Conservation (phyloP, 2,888 invertebrate species). For the Cantharis lateralis region DNA sequence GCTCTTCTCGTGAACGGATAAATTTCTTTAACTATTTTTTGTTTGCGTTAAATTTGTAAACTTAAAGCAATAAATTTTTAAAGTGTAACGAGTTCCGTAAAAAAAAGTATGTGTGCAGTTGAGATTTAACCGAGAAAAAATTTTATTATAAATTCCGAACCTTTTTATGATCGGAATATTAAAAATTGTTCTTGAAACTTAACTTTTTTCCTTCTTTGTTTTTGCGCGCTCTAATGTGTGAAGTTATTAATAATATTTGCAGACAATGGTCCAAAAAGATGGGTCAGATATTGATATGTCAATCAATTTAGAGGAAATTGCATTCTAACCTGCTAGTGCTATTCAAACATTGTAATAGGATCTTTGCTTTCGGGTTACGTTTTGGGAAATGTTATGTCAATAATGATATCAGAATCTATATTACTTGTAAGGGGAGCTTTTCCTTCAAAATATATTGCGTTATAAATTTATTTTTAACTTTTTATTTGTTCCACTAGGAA, state of each 20-base stretch:
- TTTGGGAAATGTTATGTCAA: constrained; percentile 2
- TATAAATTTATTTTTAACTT: neutral
- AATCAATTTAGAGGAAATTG: constrained; percentile 3
- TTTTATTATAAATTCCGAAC: neutral
- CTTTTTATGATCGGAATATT: neutral
- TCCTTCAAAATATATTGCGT: neutral
- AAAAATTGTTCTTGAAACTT: neutral
- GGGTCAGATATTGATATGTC: neutral
- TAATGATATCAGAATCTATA: neutral
- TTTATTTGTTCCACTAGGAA: neutral
- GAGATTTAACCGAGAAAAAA: neutral
- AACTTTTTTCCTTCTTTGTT: neutral
- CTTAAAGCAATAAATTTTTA: neutral
- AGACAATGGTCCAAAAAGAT: neutral
- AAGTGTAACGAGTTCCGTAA: neutral
- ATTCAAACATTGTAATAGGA: constrained; percentile 6
- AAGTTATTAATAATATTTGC: neutral
- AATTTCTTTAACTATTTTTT: neutral
- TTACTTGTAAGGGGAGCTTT: neutral
- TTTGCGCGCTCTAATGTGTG: neutral
- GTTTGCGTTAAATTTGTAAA: neutral
- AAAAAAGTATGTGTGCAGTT: neutral
- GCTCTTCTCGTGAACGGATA: neutral
- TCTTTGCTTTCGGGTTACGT: neutral
- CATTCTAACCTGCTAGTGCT: neutral